A percentile compares a stretch with the other conserved stretches of the same genome.
phyloP scores from a whole-genome alignment of 2,113 vertebrate species.

The Anser brachyrhynchus region DNA sequence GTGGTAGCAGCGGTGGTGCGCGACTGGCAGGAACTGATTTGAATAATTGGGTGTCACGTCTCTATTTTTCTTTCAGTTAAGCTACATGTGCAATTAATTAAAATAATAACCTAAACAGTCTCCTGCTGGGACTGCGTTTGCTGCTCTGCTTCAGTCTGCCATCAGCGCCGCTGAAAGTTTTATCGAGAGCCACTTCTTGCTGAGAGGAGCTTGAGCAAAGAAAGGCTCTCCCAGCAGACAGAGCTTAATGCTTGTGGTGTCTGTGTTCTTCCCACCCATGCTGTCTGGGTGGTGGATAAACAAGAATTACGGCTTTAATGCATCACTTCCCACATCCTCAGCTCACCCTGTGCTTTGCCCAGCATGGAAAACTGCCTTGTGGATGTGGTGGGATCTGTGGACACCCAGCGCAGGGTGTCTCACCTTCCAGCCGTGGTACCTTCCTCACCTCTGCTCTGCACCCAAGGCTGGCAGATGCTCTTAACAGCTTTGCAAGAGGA shows the following conservation, averaged over 20 bases:
- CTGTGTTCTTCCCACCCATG: neutral
- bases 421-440: accelerated
- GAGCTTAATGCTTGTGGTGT: neutral
- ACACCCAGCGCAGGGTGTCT: too few species aligned
- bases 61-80: slow-evolving; percentile 70
- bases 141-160: slow-evolving; percentile 41
- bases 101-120: slow-evolving; percentile 70
- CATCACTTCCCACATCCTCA: neutral
- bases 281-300: neutral
- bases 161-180: slow-evolving; percentile 8
- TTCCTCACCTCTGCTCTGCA: neutral
- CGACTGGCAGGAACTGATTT: slow-evolving; percentile 56
- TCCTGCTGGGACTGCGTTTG: slow-evolving; percentile 61
- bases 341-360: neutral
- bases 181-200: slow-evolving; percentile 15
- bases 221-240: neutral
- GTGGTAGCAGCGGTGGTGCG: neutral
- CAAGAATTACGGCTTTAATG: neutral
- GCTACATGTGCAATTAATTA: slow-evolving; percentile 74
- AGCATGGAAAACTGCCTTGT: accelerated
- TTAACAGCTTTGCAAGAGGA: neutral
- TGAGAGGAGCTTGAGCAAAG: slow-evolving; percentile 1
- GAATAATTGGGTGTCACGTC: slow-evolving; percentile 65
- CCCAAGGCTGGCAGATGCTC: neutral
- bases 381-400: neutral